These are phyloP conservation scores for Hydra vulgaris DNA, from an alignment of 30 jellyfish, hydroid and myxozoan genomes.

Conservation along the genomic window DNA sequence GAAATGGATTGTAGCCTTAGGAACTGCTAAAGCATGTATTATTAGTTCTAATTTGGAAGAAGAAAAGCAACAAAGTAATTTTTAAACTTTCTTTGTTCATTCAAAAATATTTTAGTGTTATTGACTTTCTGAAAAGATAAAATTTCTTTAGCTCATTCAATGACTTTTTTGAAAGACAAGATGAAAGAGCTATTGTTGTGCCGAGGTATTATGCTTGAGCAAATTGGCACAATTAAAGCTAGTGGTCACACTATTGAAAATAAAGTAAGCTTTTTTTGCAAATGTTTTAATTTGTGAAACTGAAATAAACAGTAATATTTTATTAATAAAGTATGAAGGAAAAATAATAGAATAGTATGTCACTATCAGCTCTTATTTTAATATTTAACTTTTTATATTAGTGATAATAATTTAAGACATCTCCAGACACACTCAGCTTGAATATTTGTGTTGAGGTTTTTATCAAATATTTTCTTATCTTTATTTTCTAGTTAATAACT, in stretches of 20 bases:
- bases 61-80: constrained; percentile 71
- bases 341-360: no score
- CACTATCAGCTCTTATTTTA: no score
- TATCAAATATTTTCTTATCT: no score
- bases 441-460: no score
- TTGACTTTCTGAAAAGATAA: background rate
- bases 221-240: constrained; percentile 56
- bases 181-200: constrained; percentile 73
- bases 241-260: constrained; percentile 22
- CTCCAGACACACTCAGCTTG: no score
- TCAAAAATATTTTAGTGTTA: background rate
- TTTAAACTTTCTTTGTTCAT: background rate
- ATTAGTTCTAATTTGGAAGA: constrained; percentile 54
- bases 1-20: constrained; percentile 95
- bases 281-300: background rate
- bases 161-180: constrained; percentile 55
- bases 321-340: no score
- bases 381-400: no score
- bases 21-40: constrained; percentile 91
- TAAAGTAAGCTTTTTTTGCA: constrained; percentile 19
- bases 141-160: constrained; percentile 45
- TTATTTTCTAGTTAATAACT: no score
- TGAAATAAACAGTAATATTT: no score
- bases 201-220: constrained; percentile 68
- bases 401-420: no score